phyloP scores from a whole-genome alignment of 2,113 vertebrate genomes.

The Chionomys nivalis region DNA sequence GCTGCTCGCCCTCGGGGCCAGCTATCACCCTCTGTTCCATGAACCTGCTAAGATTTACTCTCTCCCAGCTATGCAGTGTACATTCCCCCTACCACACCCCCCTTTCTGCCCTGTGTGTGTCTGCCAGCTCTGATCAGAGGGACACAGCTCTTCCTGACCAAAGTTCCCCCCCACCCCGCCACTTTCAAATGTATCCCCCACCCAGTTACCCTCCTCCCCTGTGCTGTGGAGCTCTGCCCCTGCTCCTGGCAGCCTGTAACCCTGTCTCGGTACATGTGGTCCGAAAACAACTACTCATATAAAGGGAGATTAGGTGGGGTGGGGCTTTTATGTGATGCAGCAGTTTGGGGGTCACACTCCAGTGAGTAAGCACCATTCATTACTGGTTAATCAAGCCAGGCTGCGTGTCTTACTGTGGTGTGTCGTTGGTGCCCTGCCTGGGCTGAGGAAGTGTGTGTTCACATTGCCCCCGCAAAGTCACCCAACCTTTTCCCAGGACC shows the following conservation, averaged over 20 bases:
- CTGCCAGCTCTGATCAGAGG: background rate
- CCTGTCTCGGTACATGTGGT: background rate
- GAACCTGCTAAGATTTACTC: background rate
- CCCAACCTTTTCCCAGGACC: rapidly evolving
- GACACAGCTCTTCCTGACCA: background rate
- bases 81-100: background rate
- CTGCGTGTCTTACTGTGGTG: background rate
- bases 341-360: background rate
- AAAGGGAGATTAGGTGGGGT: no score
- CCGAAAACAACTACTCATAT: rapidly evolving
- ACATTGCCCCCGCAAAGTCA: background rate
- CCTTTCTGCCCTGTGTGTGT: background rate
- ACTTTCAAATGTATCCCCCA: no score
- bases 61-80: background rate
- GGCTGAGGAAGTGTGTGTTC: background rate
- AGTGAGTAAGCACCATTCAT: background rate
- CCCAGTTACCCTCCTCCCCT: background rate
- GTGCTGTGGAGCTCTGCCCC: background rate
- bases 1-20: background rate
- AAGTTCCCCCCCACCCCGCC: rapidly evolving
- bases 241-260: background rate
- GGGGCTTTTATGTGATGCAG: background rate
- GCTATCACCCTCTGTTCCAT: background rate
- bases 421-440: background rate
- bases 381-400: background rate